phyloP scores from a whole-genome alignment of 2,888 invertebrate genomes.

The Oithona nana region DNA sequence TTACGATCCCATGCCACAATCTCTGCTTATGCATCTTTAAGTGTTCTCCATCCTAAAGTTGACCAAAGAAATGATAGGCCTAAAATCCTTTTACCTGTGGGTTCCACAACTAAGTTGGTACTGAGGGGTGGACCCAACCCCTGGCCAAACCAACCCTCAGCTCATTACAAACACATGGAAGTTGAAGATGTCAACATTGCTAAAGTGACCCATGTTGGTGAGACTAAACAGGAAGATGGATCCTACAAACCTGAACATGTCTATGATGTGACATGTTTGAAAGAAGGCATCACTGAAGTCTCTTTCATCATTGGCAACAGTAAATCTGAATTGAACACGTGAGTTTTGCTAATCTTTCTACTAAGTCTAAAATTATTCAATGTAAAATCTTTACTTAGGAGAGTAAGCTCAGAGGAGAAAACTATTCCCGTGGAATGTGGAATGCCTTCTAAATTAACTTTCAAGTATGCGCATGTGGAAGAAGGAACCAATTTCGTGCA shows the following conservation, averaged over 20 bases:
- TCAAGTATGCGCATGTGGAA: not conserved
- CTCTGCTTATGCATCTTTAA: not conserved
- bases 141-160: not conserved
- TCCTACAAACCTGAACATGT: not conserved
- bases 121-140: not conserved
- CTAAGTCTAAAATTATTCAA: no score
- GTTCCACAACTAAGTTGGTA: not conserved
- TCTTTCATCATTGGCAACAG: not conserved
- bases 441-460: not conserved
- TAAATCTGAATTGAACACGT: not conserved
- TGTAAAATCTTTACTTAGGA: no score
- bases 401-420: no score
- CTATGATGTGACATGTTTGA: not conserved
- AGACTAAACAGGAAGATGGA: not conserved
- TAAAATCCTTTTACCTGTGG: not conserved
- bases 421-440: not conserved
- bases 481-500: not conserved
- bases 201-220: not conserved
- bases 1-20: not conserved
- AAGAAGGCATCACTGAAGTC: not conserved
- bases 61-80: not conserved
- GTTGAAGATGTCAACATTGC: not conserved
- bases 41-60: not conserved
- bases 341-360: not conserved
- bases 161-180: slow-evolving; percentile 2